Percentiles rank a stretch among this genome's conserved stretches.
These are phyloP conservation scores for Rotaria socialis DNA, from an alignment of 2,888 invertebrate species.

Conservation along the genomic window DNA sequence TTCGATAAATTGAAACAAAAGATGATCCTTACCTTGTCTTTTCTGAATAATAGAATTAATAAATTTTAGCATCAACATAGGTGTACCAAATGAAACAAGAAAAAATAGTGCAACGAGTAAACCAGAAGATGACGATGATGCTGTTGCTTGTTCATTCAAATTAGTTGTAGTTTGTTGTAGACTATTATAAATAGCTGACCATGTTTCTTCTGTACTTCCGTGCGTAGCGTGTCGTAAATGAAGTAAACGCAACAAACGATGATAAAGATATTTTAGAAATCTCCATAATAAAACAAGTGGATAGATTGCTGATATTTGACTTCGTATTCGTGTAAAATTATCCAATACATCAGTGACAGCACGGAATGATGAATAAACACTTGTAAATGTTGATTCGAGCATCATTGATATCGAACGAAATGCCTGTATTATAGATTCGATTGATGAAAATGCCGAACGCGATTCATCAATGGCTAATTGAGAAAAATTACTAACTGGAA, in stretches of 20 bases:
- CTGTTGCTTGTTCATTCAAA: not conserved
- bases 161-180: conserved; percentile 48
- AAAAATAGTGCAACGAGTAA: conserved; percentile 88
- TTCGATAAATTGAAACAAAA: too few relatives aligned
- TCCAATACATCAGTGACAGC: conserved; percentile 93
- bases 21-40: conserved; percentile 48
- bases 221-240: conserved; percentile 50
- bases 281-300: conserved; percentile 78
- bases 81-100: conserved; percentile 80
- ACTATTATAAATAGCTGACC: conserved; percentile 22
- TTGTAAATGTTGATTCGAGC: conserved; percentile 91
- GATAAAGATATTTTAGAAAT: conserved; percentile 74
- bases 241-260: conserved; percentile 69
- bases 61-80: conserved; percentile 81
- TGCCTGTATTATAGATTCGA: conserved; percentile 83
- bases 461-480: conserved; percentile 77
- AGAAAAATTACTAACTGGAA: not conserved
- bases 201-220: conserved; percentile 1
- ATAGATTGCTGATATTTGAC: conserved; percentile 79
- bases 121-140: conserved; percentile 62
- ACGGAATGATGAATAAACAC: conserved; percentile 86
- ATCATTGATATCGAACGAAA: conserved; percentile 90
- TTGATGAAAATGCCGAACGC: conserved; percentile 84
- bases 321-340: conserved; percentile 78
- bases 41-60: conserved; percentile 62